Percentiles rank a stretch among this genome's conserved stretches.
These are phyloP conservation scores for Listrodromus nycthemerus DNA, from an alignment of 2,888 invertebrate genomes.

Conservation along the genomic window DNA sequence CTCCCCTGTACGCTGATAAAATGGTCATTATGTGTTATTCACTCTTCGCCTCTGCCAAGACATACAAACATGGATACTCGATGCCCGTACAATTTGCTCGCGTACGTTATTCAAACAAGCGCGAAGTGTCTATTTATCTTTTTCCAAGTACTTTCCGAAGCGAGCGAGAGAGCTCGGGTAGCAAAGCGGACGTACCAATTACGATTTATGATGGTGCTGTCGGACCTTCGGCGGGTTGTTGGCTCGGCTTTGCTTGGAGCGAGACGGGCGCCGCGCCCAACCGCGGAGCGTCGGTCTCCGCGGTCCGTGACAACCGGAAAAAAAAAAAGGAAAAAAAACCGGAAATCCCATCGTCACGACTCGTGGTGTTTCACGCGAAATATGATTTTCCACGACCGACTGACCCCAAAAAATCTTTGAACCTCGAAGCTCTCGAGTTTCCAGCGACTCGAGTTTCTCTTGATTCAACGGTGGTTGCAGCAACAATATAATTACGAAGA, in stretches of 20 bases:
- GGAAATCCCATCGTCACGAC: slow-evolving; percentile 74
- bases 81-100: slow-evolving; percentile 17
- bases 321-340: slow-evolving; percentile 62
- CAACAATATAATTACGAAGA: neutral
- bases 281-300: slow-evolving; percentile 24
- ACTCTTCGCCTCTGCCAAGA: neutral
- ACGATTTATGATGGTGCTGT: slow-evolving; percentile 70
- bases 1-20: neutral
- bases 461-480: neutral
- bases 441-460: neutral
- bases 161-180: slow-evolving; percentile 19
- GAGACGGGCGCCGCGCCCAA: neutral
- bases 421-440: slow-evolving; percentile 33
- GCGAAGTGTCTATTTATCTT: slow-evolving; percentile 23
- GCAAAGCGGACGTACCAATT: slow-evolving; percentile 55
- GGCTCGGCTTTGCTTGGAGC: slow-evolving; percentile 29
- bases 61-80: neutral
- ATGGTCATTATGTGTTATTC: slow-evolving; percentile 2
- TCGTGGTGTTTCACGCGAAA: slow-evolving; percentile 71
- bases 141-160: slow-evolving; percentile 48
- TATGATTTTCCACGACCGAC: slow-evolving; percentile 73
- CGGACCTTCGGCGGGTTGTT: slow-evolving; percentile 62
- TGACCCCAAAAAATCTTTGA: slow-evolving; percentile 67
- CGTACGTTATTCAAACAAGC: slow-evolving; percentile 24
- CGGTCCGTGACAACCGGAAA: slow-evolving; percentile 70